Evolutionary conservation across 2,113 vertebrate genomes (phyloP).

Genomic region (Sphyrna mokarran): DNA sequence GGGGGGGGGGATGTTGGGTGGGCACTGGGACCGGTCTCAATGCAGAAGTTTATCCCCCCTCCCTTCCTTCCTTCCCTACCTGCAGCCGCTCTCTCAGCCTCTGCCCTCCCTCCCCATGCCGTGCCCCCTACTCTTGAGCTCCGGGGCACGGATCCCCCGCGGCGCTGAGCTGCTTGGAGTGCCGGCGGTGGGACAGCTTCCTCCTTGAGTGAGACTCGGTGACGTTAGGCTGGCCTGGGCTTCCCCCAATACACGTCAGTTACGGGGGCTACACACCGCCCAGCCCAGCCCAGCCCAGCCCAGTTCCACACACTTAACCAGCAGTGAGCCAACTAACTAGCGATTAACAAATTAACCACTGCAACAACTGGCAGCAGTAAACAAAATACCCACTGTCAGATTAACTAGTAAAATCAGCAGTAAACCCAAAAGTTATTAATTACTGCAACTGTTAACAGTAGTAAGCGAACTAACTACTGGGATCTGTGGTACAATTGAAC

Average conservation of each 20-base stretch:
- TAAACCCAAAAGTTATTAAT: no score
- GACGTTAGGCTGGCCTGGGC: conserved; percentile 6
- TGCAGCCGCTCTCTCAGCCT: background rate
- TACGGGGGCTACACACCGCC: background rate
- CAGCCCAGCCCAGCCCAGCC: background rate
- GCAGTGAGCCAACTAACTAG: background rate
- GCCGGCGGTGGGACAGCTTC: background rate
- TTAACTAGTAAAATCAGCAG: no score
- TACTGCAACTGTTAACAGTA: no score
- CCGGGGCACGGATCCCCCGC: background rate
- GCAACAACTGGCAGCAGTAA: background rate
- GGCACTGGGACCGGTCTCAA: background rate
- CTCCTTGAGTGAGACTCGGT: background rate
- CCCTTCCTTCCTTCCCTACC: background rate
- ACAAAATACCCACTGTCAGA: no score
- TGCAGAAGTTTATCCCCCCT: background rate
- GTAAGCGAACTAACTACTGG: background rate
- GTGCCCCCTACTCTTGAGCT: background rate
- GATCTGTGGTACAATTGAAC: background rate
- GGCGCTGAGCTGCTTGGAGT: background rate
- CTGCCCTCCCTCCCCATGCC: background rate
- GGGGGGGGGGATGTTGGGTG: background rate
- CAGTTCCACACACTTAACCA: background rate
- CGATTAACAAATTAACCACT: background rate
- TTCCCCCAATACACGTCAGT: background rate